Evolutionary conservation across 2,888 invertebrate species (phyloP), one percentile per base, ranked within the genome.

Genomic region (Hypolimnas misippus): DNA sequence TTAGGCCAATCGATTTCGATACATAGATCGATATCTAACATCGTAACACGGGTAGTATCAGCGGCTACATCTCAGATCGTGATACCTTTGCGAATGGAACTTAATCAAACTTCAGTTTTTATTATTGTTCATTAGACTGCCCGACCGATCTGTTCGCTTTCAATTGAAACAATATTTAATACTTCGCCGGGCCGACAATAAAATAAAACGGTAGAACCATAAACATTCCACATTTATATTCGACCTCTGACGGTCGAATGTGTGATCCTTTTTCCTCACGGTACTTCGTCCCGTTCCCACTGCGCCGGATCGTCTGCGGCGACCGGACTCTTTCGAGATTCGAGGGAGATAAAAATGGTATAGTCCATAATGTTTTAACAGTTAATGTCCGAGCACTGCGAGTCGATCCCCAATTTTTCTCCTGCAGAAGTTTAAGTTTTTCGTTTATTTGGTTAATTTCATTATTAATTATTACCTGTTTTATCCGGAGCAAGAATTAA

Each of bases 201-300:
- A 92, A 92, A 91, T 89, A 91, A 91, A 91, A 90, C 91, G 89
- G 90, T 89, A 89, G 89, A 90, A 87, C 89, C 89, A 92, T 92
- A 92, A 92, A 92, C 92, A 91, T 92, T 92, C 92, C 91, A 90
- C 89, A 84, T 90, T 91, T 87, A 89, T 87, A 89, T 90, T 89
- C 90, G 90, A 89, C 89, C 90, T 90, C 91, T 87, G 87, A 77
- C 83, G 84, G 85, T 81, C 86, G 85, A 73, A 72, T 73, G 64
- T 46, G 63, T 65, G 66, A 53, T 83, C 86, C 76, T 80, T 69
- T 75, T 87, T 72, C 57, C 68, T 66, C 81, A 35, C 70, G 63
- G 17, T 62, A 71, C 44, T 72, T 65, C 68, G 72, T 91, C 90
- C 73, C 83, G 63, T 70, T 90, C 78, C 68, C 72, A 76, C 88